Percentiles rank a stretch among this genome's conserved stretches.
These are phyloP conservation scores for Campaea margaritaria DNA, from an alignment of 2,888 invertebrate species.

Conservation along the genomic window DNA sequence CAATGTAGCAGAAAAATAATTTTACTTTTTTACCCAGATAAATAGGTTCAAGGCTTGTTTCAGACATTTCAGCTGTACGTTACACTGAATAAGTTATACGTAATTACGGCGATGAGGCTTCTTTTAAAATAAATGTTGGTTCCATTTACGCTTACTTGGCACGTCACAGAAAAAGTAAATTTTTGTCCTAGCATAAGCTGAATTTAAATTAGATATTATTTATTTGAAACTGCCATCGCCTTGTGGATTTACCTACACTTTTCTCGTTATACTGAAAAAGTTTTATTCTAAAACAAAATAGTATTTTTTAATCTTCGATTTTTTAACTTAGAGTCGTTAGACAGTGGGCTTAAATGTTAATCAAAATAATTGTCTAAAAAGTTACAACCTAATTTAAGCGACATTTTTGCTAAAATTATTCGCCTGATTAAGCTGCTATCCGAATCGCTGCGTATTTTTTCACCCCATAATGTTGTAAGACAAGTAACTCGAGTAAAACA, in stretches of 20 bases:
- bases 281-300: too few relatives aligned
- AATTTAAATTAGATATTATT: conserved; percentile 1
- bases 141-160: conserved; percentile 10
- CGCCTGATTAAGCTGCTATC: too few relatives aligned
- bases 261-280: background rate
- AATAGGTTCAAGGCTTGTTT: background rate
- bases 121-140: conserved; percentile 11
- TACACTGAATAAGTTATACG: background rate
- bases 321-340: too few relatives aligned
- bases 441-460: conserved; percentile 3
- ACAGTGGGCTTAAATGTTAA: too few relatives aligned
- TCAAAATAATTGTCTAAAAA: too few relatives aligned
- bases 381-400: too few relatives aligned
- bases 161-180: conserved; percentile 4
- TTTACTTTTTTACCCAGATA: conserved; percentile 1
- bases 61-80: background rate
- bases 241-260: background rate
- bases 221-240: too few relatives aligned
- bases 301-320: background rate
- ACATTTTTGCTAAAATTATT: too few relatives aligned
- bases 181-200: background rate
- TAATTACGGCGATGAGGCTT: conserved; percentile 3
- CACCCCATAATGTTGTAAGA: conserved; percentile 4
- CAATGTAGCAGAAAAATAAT: background rate
- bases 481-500: conserved; percentile 18